Base-by-base conservation (phyloP, 2,888 invertebrate genomes). In the Poecilus cupreus region DNA sequence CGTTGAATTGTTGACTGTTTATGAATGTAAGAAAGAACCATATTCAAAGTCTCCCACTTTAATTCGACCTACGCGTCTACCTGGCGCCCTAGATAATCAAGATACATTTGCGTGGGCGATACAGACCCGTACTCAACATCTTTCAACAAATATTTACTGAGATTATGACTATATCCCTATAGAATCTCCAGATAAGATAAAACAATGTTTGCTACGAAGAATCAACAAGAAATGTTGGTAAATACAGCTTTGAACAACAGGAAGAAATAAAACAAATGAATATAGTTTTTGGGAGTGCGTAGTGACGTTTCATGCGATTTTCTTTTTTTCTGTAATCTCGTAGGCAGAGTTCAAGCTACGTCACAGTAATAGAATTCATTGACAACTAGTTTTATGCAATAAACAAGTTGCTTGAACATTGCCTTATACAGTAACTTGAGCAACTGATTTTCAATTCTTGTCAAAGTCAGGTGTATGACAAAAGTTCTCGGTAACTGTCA, bases 51-150 rank as follows among this genome's bases (percentile, higher is more conserved):
- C 16, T 68, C 39, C 39, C 22, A 46, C 46, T 20, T 18, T 24
- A 46, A 72, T 39, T 37, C 18, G 16, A 22, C 72, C 72, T 72
- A 72, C 72, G 5, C 75, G 26, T 22, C 43, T 64, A 78, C 78
- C 68, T 68, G 68, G 68, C 78, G 78, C 78, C 78, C 78, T 78
- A 78, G 10, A 78, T 68, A 51, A 51, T 49, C 49, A 75, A 24
- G 26, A 49, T 51, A 54, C 43, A 68, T 32, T 16, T 43, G 78
- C 49, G 78, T 78, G 32, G 78, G 78, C n/a, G 78, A 1, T 46
- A 51, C 75, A 75, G 75, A 49, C 6, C 32, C 16, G 75, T 51
- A 49, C 13, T 75, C 32, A 43, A 46, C 13, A 10, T 46, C 46
- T 72, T 18, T 68, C 64, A 37, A 11, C n/a, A 26, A 60, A 68